Base-by-base conservation (phyloP, 64 coral and sea anemone genomes). In the Platygyra sinensis region DNA sequence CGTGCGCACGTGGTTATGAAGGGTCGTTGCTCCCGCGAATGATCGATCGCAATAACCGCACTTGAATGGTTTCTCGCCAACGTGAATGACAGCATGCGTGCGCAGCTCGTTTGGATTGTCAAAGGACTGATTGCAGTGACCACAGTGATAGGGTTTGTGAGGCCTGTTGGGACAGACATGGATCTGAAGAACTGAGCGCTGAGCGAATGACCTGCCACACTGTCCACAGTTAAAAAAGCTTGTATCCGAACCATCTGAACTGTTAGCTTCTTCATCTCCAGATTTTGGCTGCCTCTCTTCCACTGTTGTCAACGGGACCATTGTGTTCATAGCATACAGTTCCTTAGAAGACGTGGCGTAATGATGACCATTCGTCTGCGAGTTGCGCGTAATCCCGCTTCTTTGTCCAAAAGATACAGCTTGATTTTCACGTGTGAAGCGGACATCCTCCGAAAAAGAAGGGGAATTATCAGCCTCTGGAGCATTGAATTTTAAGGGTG, bases 1-100 rank as follows among this genome's bases (percentile, higher is more conserved):
- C 20, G 93, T 95, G 75, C 93, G 71, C 36, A 95, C 90, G 78
- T 95, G 93, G 59, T 95, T 95, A 59, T 95, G 90, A 19, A 95
- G 82, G 19, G 93, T 95, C 25, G 93, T 95, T 2, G 93, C 89
- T 16, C 93, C 93, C 22, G 93, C 80, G 76, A 95, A 95, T 74
- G 93, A 95, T 57, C 93, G 82, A 49, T 82, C 86, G 71, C 93
- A 95, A 54, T 91, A 95, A 17, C 93, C 93, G 51, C 93, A 95
- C 89, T 91, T 95, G 67, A 95, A 95, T 73, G 93, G 89, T 54
- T 90, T 95, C 83, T 95, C 93, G 67, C 87, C 90, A 14, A 75
- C 87, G 28, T 95, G 93, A 55, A 86, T 83, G 60, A 95, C 73
- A n/a, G 89, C 88, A 59, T 95, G 93, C 59, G 80, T 95, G 30